Base-by-base conservation (phyloP, 2,888 invertebrate genomes). In the Pyrochroa serraticornis region DNA sequence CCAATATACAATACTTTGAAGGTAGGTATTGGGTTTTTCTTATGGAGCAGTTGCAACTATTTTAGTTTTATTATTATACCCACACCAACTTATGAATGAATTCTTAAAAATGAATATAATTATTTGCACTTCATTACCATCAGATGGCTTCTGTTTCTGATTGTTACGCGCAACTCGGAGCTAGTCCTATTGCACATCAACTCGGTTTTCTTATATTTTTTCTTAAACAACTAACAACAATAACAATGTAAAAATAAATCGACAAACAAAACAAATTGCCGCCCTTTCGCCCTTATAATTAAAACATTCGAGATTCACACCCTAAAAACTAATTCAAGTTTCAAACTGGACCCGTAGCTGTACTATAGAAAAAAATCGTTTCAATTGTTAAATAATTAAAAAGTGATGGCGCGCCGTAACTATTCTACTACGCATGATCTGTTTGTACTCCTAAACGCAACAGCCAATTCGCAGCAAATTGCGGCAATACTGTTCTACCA, bases 81-180 rank as follows among this genome's bases (percentile, higher is more conserved):
- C 59, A 47, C 55, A 55, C 55, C 44, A 59, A 55, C 36, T 50
- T 59, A 58, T 47, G 47, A 12, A 33, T 41, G 34, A 46, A 52
- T 10, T 38, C 37, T 46, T 37, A 45, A n/a, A 13, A 45, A 45
- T 32, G 32, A 39, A 43, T 9, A n/a, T 58, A 52, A 53, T 49
- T 49, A 70, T 73, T 73, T 73, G 73, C 72, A 73, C 73, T 73
- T 73, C 68, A 58, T 66, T 66, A 64, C 71, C 62, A 72, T 73
- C 73, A 73, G 73, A 73, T 73, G 72, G 64, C 71, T 71, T 71
- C 71, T 65, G 66, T 69, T 37, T 60, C 53, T 52, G 49, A 56
- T 42, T 56, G 35, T 6, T 48, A 8, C 46, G 53, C 41, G 46
- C 46, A 53, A 53, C 22, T 9, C 35, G 53, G 53, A 46, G 7